Base-by-base conservation (phyloP, 2,888 invertebrate genomes). In the Gandaritis pyraliata region DNA sequence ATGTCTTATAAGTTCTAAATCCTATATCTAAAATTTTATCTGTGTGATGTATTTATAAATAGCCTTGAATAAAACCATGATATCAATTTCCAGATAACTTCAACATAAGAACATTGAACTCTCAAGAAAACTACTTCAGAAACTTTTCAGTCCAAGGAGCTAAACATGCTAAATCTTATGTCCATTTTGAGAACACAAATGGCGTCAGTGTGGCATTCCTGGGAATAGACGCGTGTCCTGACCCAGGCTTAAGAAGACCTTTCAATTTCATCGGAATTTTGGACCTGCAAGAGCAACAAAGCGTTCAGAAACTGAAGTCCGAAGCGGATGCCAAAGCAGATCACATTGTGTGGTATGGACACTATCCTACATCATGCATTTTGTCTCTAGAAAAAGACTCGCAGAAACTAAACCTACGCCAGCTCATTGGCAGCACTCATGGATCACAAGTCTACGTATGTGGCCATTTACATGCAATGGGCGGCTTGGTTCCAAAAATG, bases 331-430 rank as follows among this genome's bases (percentile, higher is more conserved):
- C 76, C 5, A 84, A 81, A 52, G 85, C 87, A 48, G 90, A 92
- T 70, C 90, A 92, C 70, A 83, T 91, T 56, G 73, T 88, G 62
- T 93, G 93, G 94, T 98, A 97, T 88, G 98, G 97, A 1, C 98
- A 98, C 84, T 98, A 98, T 86, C 98, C 98, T 2, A 97, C 97
- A 16, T 97, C 98, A 4, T 96, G 96, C 72, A 96, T 98, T 72
- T 85, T 97, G 43, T 90, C 95, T 0, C 85, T 94, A 11, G 90
- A 93, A 56, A 88, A 86, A 57, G 83, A 87, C 49, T 83, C 90
- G 1, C 88, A 93, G 30, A 85, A 85, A 69, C 78, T 92, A n/a
- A 83, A 92, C 59, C 72, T 95, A 13, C 86, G 95, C 46, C 80
- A 93, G 45, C 75, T 95, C 38, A 94, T 95, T 70, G 95, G 95